Evolutionary conservation across 2,113 vertebrate genomes (phyloP).

Genomic region (Ardeotis arabs): DNA sequence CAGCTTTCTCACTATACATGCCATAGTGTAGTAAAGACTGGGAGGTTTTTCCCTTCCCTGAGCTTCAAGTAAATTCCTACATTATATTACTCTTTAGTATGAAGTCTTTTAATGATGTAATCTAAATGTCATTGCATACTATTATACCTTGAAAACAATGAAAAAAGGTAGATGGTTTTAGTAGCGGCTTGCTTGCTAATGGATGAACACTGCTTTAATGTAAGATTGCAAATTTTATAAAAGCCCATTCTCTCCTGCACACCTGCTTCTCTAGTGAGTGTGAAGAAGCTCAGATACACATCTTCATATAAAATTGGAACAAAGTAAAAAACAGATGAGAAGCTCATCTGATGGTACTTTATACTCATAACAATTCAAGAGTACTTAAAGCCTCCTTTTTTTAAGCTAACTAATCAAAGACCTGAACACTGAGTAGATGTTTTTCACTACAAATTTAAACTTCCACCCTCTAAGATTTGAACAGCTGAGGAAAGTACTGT

Average conservation of each 20-base stretch:
- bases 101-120: not conserved
- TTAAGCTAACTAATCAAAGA: not conserved
- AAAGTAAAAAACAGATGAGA: not conserved
- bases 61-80: not conserved
- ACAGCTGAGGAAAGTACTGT: not conserved
- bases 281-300: not conserved
- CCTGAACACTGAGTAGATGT: not conserved
- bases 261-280: not conserved
- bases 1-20: not conserved
- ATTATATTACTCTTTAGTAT: not conserved
- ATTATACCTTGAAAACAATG: not conserved
- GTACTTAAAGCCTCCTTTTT: not conserved
- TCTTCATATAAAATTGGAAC: not conserved
- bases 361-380: not conserved
- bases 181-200: not conserved
- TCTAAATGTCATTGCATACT: not conserved
- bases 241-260: not conserved
- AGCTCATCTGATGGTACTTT: not conserved
- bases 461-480: not conserved
- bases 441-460: not conserved
- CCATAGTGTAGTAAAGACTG: not conserved
- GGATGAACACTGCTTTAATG: not conserved
- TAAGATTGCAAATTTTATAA: not conserved
- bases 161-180: not conserved
- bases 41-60: not conserved